Percentiles rank a stretch among this genome's conserved stretches.
Conservation (phyloP, 92 coral and sea anemone species). For the Porites lobata region DNA sequence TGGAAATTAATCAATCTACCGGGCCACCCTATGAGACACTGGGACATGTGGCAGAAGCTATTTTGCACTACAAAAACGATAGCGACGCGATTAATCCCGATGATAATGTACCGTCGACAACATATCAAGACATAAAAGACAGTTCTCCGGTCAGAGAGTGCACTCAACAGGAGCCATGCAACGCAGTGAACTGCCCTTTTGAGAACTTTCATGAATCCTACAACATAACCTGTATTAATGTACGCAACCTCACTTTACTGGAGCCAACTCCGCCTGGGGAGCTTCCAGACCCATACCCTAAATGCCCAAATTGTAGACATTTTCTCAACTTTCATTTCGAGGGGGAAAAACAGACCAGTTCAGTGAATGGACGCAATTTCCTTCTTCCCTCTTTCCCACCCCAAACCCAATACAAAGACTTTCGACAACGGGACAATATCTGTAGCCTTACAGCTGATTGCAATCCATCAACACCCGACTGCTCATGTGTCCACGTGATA, state of each 20-base stretch:
- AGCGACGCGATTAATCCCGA: conserved; percentile 2
- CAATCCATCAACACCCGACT: conserved; percentile 49
- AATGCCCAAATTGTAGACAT: conserved; percentile 31
- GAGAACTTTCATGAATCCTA: conserved; percentile 16
- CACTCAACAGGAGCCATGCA: conserved; percentile 19
- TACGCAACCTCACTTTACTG: conserved; percentile 39
- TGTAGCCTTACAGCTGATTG: conserved; percentile 34
- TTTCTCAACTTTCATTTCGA: conserved; percentile 73
- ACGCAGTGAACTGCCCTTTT: conserved; percentile 72
- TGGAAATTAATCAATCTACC: conserved; percentile 51
- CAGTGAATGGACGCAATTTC: conserved; percentile 69
- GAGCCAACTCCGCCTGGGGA: conserved; percentile 42
- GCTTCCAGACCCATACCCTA: conserved; percentile 45
- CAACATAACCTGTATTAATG: conserved; percentile 37
- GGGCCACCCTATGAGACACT: conserved; percentile 59
- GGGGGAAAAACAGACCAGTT: conserved; percentile 43
- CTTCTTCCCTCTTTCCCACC: conserved; percentile 62
- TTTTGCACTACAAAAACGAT: neutral
- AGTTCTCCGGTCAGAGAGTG: conserved; percentile 21
- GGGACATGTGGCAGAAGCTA: conserved; percentile 53
- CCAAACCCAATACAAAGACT: conserved; percentile 38
- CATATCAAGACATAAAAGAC: conserved; percentile 21
- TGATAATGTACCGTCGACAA: conserved; percentile 23
- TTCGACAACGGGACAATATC: neutral
- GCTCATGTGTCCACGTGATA: conserved; percentile 74